phyloP scores from a whole-genome alignment of 2,113 vertebrate genomes.

The Laticauda colubrina region DNA sequence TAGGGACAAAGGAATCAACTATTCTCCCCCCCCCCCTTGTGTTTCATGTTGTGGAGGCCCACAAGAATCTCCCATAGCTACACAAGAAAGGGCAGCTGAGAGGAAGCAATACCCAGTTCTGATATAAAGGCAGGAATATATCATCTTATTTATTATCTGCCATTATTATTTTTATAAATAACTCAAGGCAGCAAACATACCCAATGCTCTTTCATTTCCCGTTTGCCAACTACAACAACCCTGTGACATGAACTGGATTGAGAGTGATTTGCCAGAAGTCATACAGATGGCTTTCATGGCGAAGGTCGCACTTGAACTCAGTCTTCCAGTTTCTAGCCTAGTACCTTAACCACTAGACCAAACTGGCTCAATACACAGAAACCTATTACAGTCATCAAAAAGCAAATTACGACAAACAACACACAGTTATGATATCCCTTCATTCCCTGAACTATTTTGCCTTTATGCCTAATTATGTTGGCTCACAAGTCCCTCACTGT shows the following conservation, averaged over 20 bases:
- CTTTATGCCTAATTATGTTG: not conserved
- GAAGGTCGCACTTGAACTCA: not conserved
- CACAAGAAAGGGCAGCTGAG: not conserved
- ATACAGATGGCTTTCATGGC: not conserved
- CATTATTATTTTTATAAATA: not conserved
- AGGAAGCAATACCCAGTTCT: not conserved
- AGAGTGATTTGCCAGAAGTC: not conserved
- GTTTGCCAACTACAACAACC: not conserved
- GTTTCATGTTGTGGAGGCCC: not conserved
- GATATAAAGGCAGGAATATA: not conserved
- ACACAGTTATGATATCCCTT: not conserved
- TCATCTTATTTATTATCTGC: not conserved
- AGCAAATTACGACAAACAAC: not conserved
- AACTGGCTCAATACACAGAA: not conserved
- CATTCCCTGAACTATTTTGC: not conserved
- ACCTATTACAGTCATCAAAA: not conserved
- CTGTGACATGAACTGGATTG: not conserved
- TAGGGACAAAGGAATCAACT: not conserved
- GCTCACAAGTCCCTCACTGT: not conserved
- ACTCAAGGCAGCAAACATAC: not conserved
- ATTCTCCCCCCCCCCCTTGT: not conserved
- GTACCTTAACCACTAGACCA: not conserved
- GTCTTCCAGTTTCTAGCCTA: not conserved
- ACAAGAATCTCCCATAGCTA: not conserved
- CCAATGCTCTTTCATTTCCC: not conserved